Conservation (phyloP, 2,113 vertebrate genomes). For the Aptenodytes forsteri region DNA sequence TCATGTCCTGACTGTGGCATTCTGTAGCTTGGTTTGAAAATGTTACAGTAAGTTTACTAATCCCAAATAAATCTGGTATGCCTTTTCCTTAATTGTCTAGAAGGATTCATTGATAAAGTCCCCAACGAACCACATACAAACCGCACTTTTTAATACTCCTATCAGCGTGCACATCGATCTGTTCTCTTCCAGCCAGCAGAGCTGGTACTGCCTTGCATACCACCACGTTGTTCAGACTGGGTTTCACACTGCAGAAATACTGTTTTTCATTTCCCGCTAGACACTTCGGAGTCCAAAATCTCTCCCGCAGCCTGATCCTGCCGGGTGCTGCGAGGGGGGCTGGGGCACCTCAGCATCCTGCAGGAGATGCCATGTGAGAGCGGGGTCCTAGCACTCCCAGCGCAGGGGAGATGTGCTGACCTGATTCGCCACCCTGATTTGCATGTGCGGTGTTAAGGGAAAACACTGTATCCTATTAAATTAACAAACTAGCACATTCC, state of each 20-base stretch:
- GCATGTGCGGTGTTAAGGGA: not conserved
- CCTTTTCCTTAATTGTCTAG: not conserved
- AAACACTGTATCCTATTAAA: slow-evolving; percentile 52
- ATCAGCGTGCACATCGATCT: not conserved
- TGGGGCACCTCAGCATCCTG: not conserved
- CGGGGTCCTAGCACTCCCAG: not conserved
- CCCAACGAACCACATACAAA: not conserved
- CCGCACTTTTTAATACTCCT: not conserved
- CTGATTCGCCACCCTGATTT: slow-evolving; percentile 42
- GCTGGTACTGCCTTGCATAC: not conserved
- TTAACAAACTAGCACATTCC: slow-evolving; percentile 67
- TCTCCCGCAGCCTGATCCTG: not conserved
- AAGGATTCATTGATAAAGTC: not conserved
- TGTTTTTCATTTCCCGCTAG: not conserved
- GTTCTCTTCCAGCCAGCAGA: not conserved
- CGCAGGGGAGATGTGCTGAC: not conserved
- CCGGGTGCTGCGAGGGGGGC: accelerated
- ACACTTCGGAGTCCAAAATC: not conserved
- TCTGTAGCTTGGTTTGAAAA: not conserved
- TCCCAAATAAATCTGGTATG: not conserved
- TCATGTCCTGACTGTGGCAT: not conserved
- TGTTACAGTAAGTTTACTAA: not conserved
- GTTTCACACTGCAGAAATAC: not conserved
- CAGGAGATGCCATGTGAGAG: not conserved
- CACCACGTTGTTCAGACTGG: not conserved